Percentiles rank a stretch among this genome's conserved stretches.
phyloP scores from a whole-genome alignment of 1,140 invertebrate species.

The Schmidtea mediterranea region DNA sequence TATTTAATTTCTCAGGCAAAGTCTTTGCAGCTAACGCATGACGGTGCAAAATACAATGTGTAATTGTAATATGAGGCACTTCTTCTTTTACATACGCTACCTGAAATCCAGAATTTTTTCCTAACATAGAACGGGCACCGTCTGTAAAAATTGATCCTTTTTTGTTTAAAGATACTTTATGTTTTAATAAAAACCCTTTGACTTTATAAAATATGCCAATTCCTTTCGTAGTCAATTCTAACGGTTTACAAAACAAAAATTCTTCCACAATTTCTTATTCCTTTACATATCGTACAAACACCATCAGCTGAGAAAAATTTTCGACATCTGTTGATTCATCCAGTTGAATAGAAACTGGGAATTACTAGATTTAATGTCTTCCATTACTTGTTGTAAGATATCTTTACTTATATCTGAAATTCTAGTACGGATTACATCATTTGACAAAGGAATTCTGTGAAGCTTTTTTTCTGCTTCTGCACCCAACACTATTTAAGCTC shows the following conservation, averaged over 20 bases:
- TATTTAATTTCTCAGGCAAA: conserved; percentile 10
- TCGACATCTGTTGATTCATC: conserved; percentile 13
- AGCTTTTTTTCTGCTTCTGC: no score
- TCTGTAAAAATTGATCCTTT: conserved; percentile 13
- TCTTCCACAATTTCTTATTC: conserved; percentile 10
- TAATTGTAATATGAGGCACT: conserved; percentile 9
- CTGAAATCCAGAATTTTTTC: conserved; percentile 11
- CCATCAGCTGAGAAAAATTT: conserved; percentile 10
- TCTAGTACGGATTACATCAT: not conserved
- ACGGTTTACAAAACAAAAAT: conserved; percentile 11
- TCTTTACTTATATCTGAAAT: not conserved
- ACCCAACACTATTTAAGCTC: no score
- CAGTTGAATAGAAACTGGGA: conserved; percentile 7
- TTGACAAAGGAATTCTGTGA: not conserved
- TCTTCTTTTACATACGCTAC: conserved; percentile 11
- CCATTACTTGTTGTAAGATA: not conserved
- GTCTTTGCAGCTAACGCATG: conserved; percentile 11
- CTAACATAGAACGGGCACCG: conserved; percentile 14
- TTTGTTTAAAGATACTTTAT: conserved; percentile 8
- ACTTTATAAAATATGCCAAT: conserved; percentile 8
- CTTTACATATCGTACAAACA: conserved; percentile 12
- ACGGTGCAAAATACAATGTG: conserved; percentile 14
- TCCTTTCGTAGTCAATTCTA: conserved; percentile 8
- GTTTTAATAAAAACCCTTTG: conserved; percentile 9
- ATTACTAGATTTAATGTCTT: not conserved